phyloP scores from a whole-genome alignment of 2,113 vertebrate species.

The Athene noctua region DNA sequence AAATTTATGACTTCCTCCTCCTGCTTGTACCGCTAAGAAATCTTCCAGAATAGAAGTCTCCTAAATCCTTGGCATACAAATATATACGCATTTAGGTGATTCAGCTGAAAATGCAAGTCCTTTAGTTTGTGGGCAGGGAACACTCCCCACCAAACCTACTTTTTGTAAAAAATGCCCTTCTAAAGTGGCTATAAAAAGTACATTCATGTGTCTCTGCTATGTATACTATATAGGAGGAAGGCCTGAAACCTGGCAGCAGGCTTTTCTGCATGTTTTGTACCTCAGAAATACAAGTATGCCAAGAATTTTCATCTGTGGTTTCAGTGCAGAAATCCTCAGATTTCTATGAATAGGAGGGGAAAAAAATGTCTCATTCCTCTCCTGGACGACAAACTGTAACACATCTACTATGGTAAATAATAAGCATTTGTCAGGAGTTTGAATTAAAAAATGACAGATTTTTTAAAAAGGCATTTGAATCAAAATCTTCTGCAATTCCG shows the following conservation, averaged over 20 bases:
- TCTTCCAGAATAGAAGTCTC: background rate
- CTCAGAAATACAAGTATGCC: background rate
- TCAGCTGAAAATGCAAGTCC: background rate
- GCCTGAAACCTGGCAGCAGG: background rate
- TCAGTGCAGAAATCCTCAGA: background rate
- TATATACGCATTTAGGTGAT: background rate
- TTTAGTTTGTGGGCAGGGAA: background rate
- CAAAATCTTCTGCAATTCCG: background rate
- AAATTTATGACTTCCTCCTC: slow-evolving; percentile 44
- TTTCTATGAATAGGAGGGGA: background rate
- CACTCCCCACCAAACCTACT: background rate
- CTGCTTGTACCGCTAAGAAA: background rate
- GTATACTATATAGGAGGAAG: background rate
- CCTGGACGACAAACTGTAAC: background rate
- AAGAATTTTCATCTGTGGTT: background rate
- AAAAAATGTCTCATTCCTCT: background rate
- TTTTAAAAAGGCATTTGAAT: background rate
- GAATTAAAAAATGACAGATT: background rate
- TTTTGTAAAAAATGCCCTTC: background rate
- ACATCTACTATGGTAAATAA: background rate
- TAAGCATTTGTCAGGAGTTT: background rate
- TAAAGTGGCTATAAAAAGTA: background rate
- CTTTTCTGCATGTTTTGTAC: background rate
- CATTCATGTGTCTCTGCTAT: background rate
- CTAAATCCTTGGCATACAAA: background rate